Conservation (phyloP, 1,140 invertebrate species). For the Uloborus diversus region DNA sequence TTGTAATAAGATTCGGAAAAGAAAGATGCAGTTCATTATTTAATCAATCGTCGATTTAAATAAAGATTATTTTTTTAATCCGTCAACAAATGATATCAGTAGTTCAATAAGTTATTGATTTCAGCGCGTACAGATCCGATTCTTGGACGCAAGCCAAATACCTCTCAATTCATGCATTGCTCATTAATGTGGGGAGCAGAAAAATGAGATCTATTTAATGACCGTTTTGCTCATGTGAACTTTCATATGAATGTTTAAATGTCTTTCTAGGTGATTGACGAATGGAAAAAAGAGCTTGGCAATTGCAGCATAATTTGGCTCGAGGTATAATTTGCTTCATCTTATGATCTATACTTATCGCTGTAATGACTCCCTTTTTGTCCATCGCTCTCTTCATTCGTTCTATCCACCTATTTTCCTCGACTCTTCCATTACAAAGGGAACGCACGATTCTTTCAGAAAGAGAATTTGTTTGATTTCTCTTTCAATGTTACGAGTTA, state of each 20-base stretch:
- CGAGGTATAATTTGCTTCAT: constrained; percentile 32
- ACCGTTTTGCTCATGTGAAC: constrained; percentile 15
- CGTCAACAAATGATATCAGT: constrained; percentile 10
- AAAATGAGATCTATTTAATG: constrained; percentile 42
- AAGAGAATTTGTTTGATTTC: too few species aligned
- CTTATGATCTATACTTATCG: constrained; percentile 36
- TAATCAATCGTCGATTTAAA: too few species aligned
- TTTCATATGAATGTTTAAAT: constrained; percentile 44
- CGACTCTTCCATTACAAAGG: too few species aligned
- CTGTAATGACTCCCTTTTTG: constrained; percentile 9
- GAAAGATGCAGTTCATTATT: too few species aligned
- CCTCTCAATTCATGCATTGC: constrained; percentile 11
- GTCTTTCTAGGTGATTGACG: constrained; percentile 10
- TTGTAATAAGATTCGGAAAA: too few species aligned
- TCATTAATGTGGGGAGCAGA: constrained; percentile 31
- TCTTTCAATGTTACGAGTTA: too few species aligned
- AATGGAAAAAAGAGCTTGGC: constrained; percentile 16
- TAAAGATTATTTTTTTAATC: too few species aligned
- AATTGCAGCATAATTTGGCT: constrained; percentile 35
- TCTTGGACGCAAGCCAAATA: constrained; percentile 30
- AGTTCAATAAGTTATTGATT: constrained; percentile 26
- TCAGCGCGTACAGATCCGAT: constrained; percentile 25
- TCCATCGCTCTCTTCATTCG: too few species aligned
- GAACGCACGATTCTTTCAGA: too few species aligned
- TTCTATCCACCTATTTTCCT: too few species aligned